Evolutionary conservation across 2,113 vertebrate species (phyloP).

Genomic region (Peromyscus polionotus): DNA sequence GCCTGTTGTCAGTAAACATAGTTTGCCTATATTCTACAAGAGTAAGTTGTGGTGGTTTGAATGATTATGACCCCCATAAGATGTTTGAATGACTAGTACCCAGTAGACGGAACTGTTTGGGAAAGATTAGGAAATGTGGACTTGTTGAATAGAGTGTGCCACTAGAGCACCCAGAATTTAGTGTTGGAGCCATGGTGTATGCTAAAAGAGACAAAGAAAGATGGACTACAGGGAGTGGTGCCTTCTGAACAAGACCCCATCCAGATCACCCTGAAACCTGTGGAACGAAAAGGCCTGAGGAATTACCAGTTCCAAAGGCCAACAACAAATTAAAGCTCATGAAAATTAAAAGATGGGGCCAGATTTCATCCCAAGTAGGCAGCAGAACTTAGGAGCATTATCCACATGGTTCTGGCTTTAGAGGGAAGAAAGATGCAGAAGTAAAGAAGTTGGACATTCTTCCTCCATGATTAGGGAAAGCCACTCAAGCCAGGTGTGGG

Average conservation of each 20-base stretch:
- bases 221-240: too few species aligned
- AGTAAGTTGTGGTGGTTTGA: not conserved
- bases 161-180: not conserved
- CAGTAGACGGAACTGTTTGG: not conserved
- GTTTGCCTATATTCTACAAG: not conserved
- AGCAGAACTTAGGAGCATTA: not conserved
- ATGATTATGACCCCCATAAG: not conserved
- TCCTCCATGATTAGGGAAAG: not conserved
- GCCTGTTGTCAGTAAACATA: too few species aligned
- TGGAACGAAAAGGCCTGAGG: not conserved
- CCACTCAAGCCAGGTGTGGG: not conserved
- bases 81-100: not conserved
- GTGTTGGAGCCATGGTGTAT: not conserved
- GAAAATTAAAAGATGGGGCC: not conserved
- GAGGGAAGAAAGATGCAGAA: not conserved
- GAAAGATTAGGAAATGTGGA: not conserved
- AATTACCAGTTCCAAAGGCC: not conserved
- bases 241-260: not conserved
- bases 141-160: not conserved
- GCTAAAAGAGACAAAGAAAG: not conserved
- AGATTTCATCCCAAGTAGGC: not conserved
- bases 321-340: not conserved
- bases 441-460: not conserved
- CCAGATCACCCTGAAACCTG: not conserved
- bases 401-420: not conserved